Percentiles rank a stretch among this genome's conserved stretches.
phyloP scores from a whole-genome alignment of 2,797 vertebrate species.

The Ficedula albicollis region DNA sequence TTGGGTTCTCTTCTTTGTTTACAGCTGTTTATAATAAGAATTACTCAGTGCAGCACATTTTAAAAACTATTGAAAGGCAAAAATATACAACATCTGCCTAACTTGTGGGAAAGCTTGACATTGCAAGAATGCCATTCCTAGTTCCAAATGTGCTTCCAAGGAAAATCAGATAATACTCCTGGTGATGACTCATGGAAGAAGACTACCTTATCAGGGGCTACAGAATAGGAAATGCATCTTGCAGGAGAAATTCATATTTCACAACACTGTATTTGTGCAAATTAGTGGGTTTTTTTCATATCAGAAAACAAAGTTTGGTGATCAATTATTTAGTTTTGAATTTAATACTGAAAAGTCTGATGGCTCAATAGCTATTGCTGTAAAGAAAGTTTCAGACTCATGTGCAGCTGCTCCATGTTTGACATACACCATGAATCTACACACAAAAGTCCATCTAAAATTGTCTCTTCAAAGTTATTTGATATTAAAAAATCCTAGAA shows the following conservation, averaged over 20 bases:
- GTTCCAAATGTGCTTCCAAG: neutral
- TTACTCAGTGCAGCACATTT: neutral
- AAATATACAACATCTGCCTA: neutral
- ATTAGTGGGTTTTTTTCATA: neutral
- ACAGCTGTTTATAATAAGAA: neutral
- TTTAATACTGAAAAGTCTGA: neutral
- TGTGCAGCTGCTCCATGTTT: neutral
- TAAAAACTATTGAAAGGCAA: neutral
- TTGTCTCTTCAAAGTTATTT: slow-evolving; percentile 9
- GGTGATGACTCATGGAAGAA: neutral
- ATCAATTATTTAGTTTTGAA: neutral
- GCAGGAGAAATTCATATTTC: neutral
- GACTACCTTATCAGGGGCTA: neutral
- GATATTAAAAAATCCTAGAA: neutral
- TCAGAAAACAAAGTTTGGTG: neutral
- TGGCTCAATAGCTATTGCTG: neutral
- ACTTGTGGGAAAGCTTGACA: neutral
- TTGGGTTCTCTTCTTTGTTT: neutral
- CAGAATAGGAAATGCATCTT: neutral
- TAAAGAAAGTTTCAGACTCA: neutral
- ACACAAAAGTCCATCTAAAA: neutral
- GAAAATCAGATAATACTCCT: neutral
- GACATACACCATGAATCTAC: neutral
- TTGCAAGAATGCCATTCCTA: neutral
- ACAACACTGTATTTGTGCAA: neutral